A percentile compares a stretch with the other conserved stretches of the same genome.
Evolutionary conservation across 2,113 vertebrate genomes (phyloP).

Genomic region (Petrocephalus microphthalmus): DNA sequence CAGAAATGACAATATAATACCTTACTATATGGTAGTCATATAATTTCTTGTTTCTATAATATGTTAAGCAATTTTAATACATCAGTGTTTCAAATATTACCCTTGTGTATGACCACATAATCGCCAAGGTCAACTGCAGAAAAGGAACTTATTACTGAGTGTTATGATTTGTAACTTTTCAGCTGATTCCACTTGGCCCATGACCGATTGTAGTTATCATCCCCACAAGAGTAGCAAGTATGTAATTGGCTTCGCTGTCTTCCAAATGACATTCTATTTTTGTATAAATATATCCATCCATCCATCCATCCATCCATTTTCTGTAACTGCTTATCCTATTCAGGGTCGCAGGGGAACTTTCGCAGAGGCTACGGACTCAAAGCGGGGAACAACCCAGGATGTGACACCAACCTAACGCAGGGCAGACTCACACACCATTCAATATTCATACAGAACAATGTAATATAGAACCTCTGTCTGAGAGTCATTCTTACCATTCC

Average conservation of each 20-base stretch:
- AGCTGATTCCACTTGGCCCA: too few relatives aligned
- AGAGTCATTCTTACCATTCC: conserved; percentile 62
- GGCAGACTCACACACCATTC: neutral
- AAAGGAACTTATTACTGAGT: neutral
- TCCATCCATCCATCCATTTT: too few relatives aligned
- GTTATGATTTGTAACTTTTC: too few relatives aligned
- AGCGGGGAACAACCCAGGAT: neutral
- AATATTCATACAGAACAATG: neutral
- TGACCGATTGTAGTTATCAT: too few relatives aligned
- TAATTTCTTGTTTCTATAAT: neutral
- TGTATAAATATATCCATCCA: too few relatives aligned
- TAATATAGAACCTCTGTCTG: neutral
- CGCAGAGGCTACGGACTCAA: neutral
- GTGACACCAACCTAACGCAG: neutral
- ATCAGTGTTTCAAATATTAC: neutral
- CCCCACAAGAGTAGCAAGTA: too few relatives aligned
- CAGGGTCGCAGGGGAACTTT: too few relatives aligned
- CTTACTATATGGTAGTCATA: neutral
- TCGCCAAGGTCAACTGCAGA: neutral
- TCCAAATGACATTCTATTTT: too few relatives aligned
- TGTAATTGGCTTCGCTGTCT: too few relatives aligned
- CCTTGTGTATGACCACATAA: neutral
- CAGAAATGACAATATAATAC: neutral
- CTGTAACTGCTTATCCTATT: too few relatives aligned
- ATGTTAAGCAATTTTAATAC: neutral